Base-by-base conservation (phyloP, 2,113 vertebrate genomes). In the Dicerorhinus sumatrensis region DNA sequence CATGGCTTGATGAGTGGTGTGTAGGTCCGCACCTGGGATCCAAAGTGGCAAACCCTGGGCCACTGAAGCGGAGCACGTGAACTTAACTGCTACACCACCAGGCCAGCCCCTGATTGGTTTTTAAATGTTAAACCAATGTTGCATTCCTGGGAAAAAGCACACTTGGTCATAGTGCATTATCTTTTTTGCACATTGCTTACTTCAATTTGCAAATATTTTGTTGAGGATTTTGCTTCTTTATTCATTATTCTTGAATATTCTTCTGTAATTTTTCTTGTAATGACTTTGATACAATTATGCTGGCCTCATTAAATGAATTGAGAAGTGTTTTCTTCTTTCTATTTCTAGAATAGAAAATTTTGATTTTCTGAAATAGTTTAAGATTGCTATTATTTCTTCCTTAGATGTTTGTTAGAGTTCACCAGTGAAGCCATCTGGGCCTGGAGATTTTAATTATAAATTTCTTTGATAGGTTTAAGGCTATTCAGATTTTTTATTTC, bases 161-260 rank as follows among this genome's bases (percentile, higher is more conserved):
- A 27, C 51, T 80, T 36, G 12, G n/a, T 56, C 42, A 36, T 39
- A 20, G 29, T 46, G 29, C 54, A 77, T 18, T 93, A 42, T 54
- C 9, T 36, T 83, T 58, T 73, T 42, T 90, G 48, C 48, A 91
- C 81, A 80, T 58, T 65, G 31, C 29, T 69, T 76, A 86, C n/a
- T 54, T 73, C 9, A 90, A 93, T 67, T 81, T 86, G 25, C 48
- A 56, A 82, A 77, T 82, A 70, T 42, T 76, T 86, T 89, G 18
- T 75, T 80, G 81, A 76, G 25, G 62, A 70, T 81, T 91, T 75
- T 97, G 67, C 31, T 82, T 90, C 54, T 76, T 60, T 69, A 93
- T 36, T 95, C 58, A 81, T 5, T 42, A 42, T 42, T 42, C 42
- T 42, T 42, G 42, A 56, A 82, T 75, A 75, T 75, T 65, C 18